phyloP scores from a whole-genome alignment of 37 sponge, comb jelly and placozoan genomes.

The Cliona cf. orientalis region DNA sequence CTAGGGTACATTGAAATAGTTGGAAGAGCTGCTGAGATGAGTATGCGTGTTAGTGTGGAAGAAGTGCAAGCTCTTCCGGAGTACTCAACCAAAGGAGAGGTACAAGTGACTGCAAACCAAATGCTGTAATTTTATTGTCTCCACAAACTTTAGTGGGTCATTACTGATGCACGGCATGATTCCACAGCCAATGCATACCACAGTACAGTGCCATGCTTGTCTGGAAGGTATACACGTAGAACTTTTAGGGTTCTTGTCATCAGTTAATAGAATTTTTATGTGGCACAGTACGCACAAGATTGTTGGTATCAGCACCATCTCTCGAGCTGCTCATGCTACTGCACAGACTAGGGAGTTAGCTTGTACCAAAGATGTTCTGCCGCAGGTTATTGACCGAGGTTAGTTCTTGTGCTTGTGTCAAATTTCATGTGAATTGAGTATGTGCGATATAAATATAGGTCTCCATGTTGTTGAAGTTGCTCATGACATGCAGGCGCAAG shows the following conservation, averaged over 20 bases:
- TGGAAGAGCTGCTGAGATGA: no score
- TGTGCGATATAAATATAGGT: neutral
- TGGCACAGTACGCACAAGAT: constrained; percentile 12
- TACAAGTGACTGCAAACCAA: no score
- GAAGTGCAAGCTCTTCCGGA: no score
- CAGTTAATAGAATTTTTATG: neutral
- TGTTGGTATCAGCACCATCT: constrained; percentile 6
- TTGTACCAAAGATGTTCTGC: constrained; percentile 25
- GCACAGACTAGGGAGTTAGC: constrained; percentile 25
- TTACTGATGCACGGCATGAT: constrained; percentile 16
- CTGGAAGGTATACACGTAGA: neutral
- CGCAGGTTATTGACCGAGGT: constrained; percentile 22
- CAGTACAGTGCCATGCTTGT: constrained; percentile 13
- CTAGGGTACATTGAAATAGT: no score
- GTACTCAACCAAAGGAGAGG: no score
- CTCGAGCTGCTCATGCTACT: constrained; percentile 3
- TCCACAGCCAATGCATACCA: constrained; percentile 23
- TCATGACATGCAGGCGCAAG: constrained; percentile 20
- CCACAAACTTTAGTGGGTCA: constrained; percentile 22
- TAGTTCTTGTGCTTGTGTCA: neutral
- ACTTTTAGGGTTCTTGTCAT: neutral
- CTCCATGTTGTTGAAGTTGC: constrained; percentile 28
- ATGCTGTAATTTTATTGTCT: no score
- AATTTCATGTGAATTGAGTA: neutral
- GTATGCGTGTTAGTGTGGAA: no score